These are phyloP conservation scores for Hyla sarda DNA, from an alignment of 2,113 vertebrate species.

Conservation along the genomic window DNA sequence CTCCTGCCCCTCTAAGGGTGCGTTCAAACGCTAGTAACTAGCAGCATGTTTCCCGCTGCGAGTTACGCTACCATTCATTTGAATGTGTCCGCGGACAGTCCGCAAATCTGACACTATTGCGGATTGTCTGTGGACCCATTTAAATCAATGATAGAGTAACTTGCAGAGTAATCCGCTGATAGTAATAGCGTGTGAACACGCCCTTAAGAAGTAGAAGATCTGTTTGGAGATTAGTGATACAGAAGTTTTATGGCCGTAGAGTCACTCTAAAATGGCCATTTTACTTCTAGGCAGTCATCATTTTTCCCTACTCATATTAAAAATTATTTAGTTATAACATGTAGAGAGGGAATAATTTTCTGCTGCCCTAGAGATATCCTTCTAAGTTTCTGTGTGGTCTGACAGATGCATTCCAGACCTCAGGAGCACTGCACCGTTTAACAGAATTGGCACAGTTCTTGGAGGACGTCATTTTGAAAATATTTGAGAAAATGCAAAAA, in stretches of 20 bases:
- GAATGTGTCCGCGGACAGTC: too few relatives aligned
- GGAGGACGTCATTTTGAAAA: not conserved
- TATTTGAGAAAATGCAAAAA: slow-evolving; percentile 3
- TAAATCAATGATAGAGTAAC: too few relatives aligned
- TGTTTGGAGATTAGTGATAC: not conserved
- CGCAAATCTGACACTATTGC: too few relatives aligned
- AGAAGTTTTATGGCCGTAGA: not conserved
- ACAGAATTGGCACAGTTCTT: not conserved
- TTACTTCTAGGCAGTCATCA: not conserved
- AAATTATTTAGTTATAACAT: not conserved
- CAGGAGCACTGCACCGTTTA: not conserved
- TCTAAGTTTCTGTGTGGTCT: slow-evolving; percentile 10
- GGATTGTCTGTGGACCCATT: too few relatives aligned
- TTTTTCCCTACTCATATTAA: not conserved
- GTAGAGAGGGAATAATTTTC: not conserved
- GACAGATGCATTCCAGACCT: slow-evolving; percentile 6
- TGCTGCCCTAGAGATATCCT: not conserved
- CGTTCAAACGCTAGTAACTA: too few relatives aligned
- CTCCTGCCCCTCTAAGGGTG: too few relatives aligned
- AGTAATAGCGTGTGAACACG: too few relatives aligned
- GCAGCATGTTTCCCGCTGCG: too few relatives aligned
- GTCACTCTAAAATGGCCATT: not conserved
- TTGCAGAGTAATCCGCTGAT: too few relatives aligned
- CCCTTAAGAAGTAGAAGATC: too few relatives aligned
- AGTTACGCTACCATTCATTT: too few relatives aligned